Conservation (phyloP, 2,888 invertebrate genomes). For the Cataglyphis cursor region DNA sequence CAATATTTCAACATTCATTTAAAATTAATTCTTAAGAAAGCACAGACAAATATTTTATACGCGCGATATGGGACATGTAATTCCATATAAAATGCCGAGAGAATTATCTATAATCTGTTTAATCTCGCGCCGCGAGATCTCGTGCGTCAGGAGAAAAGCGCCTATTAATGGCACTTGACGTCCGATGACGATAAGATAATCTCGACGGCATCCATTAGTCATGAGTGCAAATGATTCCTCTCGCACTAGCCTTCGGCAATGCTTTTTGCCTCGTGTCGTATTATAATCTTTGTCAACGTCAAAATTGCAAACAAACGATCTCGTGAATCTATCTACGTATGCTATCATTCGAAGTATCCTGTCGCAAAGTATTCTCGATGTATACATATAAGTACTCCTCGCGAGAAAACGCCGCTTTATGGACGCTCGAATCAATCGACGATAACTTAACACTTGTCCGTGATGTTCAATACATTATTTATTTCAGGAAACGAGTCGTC, state of each 20-base stretch:
- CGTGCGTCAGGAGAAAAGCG: not conserved
- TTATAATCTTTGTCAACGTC: conserved; percentile 26
- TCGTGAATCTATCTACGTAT: conserved; percentile 2
- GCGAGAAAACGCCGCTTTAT: not conserved
- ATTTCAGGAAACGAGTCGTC: conserved; percentile 22
- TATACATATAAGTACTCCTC: not conserved
- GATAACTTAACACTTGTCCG: conserved; percentile 40
- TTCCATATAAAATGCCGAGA: not conserved
- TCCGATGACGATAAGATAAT: conserved; percentile 45
- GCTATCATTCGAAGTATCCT: not conserved
- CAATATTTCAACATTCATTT: not conserved
- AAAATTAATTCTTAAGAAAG: not conserved
- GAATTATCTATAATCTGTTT: not conserved
- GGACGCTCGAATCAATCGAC: conserved; percentile 8
- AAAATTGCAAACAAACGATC: conserved; percentile 5
- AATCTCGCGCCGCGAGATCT: conserved; percentile 17
- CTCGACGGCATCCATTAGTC: conserved; percentile 43
- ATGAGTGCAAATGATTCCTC: conserved; percentile 29
- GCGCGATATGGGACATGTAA: not conserved
- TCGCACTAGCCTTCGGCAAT: not conserved
- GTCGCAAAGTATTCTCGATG: not conserved
- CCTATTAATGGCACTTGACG: conserved; percentile 38
- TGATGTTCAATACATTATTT: conserved; percentile 22
- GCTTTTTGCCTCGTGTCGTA: not conserved
- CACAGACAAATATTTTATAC: not conserved